phyloP scores from a whole-genome alignment of 2,888 invertebrate genomes.

The Pasiphila rectangulata region DNA sequence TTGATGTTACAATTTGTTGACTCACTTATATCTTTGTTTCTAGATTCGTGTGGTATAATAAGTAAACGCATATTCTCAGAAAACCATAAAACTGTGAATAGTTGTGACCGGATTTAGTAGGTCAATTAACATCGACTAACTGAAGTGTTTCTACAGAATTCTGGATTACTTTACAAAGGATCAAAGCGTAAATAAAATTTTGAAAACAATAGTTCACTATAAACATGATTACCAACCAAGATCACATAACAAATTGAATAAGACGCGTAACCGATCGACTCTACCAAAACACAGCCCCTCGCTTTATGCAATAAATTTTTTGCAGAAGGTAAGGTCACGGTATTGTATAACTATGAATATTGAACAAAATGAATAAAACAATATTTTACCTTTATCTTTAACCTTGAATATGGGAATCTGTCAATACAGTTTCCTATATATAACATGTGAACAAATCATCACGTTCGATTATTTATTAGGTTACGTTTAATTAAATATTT shows the following conservation, averaged over 20 bases:
- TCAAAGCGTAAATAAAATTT: too few relatives aligned
- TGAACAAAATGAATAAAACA: constrained; percentile 13
- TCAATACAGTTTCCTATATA: constrained; percentile 5
- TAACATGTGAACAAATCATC: neutral
- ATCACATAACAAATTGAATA: constrained; percentile 2
- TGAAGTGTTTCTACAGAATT: too few relatives aligned
- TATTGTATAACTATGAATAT: constrained; percentile 6
- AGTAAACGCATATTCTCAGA: too few relatives aligned
- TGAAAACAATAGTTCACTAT: neutral
- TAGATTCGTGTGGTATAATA: too few relatives aligned
- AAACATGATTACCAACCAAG: neutral
- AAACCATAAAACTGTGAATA: too few relatives aligned
- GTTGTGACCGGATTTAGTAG: too few relatives aligned
- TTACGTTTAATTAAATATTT: neutral
- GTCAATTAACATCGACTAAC: too few relatives aligned
- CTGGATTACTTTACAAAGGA: too few relatives aligned
- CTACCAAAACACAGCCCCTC: neutral
- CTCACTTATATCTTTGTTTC: too few relatives aligned
- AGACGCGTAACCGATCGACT: constrained; percentile 4
- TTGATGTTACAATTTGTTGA: too few relatives aligned
- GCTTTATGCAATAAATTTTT: constrained; percentile 5
- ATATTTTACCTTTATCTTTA: constrained; percentile 12
- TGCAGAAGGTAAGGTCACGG: neutral
- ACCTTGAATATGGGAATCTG: constrained; percentile 15
- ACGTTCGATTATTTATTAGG: neutral